phyloP scores from a whole-genome alignment of 2,888 invertebrate genomes.

The Anoplius nigerrimus region DNA sequence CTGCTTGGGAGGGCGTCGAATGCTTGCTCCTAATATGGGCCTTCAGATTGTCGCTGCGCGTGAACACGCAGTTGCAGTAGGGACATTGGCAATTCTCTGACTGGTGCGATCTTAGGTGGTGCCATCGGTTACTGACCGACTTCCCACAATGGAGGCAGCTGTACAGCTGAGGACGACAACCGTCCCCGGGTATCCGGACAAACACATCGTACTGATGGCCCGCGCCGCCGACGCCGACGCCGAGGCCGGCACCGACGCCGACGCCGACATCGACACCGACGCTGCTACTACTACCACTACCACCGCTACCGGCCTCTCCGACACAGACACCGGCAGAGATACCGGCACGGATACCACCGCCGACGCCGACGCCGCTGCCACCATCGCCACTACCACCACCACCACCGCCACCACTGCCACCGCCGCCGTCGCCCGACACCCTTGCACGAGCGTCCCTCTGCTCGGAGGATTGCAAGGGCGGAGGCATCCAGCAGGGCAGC shows the following conservation, averaged over 20 bases:
- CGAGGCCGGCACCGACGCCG: conserved; percentile 58
- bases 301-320: conserved; percentile 48
- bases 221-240: conserved; percentile 26
- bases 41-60: conserved; percentile 82
- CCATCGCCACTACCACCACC: conserved; percentile 24
- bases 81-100: conserved; percentile 81
- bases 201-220: conserved; percentile 63
- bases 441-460: conserved; percentile 55
- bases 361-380: conserved; percentile 15
- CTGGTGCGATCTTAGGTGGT: conserved; percentile 81
- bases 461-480: conserved; percentile 59
- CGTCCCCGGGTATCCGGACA: conserved; percentile 60
- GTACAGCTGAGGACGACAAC: conserved; percentile 73
- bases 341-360: conserved; percentile 32
- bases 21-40: conserved; percentile 82
- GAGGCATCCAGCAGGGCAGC: conserved; percentile 64
- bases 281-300: conserved; percentile 37
- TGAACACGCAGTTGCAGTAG: conserved; percentile 80
- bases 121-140: conserved; percentile 82
- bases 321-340: conserved; percentile 44
- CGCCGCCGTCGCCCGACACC: conserved; percentile 46
- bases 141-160: conserved; percentile 81
- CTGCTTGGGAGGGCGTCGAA: conserved; percentile 19
- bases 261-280: conserved; percentile 58
- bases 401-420: conserved; percentile 28